These are phyloP conservation scores for Lysandra bellargus DNA, from an alignment of 2,888 invertebrate genomes.

Conservation along the genomic window DNA sequence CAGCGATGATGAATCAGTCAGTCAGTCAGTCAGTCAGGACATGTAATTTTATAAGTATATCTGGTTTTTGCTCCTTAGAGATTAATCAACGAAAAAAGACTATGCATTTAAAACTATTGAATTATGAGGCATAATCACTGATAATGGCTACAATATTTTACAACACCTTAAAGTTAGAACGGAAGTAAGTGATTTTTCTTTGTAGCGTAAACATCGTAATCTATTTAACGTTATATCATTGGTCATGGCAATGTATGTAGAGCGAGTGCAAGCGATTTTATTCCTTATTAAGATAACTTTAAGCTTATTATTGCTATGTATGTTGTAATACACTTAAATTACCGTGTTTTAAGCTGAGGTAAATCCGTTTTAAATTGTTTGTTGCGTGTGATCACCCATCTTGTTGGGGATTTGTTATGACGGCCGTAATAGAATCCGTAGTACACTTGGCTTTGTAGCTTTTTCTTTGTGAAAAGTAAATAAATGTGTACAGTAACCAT, in stretches of 20 bases:
- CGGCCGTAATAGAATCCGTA: background rate
- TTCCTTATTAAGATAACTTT: background rate
- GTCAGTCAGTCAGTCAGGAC: no score
- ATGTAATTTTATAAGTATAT: no score
- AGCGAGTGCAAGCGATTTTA: constrained; percentile 18
- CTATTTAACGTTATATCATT: constrained; percentile 25
- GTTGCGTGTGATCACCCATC: constrained; percentile 22
- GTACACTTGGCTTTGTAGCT: background rate
- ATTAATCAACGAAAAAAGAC: background rate
- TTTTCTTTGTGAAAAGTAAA: background rate
- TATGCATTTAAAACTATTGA: background rate
- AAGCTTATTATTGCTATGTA: background rate
- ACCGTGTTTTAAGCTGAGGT: constrained; percentile 22
- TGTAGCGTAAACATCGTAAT: background rate
- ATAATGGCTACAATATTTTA: background rate
- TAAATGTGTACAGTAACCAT: background rate
- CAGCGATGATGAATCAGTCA: no score
- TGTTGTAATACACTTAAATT: background rate
- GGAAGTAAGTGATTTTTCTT: background rate
- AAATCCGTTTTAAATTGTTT: constrained; percentile 29
- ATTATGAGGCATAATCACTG: background rate
- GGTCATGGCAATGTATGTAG: constrained; percentile 18
- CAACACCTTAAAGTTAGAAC: background rate
- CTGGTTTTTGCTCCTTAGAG: background rate
- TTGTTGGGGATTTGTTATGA: background rate